These are phyloP conservation scores for Sardina pilchardus DNA, from an alignment of 2,113 vertebrate genomes.

Conservation along the genomic window DNA sequence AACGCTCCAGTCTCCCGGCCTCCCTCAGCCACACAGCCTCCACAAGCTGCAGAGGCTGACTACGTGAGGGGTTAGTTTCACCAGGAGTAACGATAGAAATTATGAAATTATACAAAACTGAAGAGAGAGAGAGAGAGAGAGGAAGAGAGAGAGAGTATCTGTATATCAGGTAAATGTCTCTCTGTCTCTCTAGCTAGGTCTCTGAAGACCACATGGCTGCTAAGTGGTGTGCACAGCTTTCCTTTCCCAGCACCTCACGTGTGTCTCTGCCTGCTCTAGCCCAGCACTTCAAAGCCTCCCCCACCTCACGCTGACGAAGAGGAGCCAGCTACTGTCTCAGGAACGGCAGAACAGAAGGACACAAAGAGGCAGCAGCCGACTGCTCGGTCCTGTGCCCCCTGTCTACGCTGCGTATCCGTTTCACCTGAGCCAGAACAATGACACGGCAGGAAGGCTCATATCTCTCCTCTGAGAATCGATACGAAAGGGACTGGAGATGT, in stretches of 20 bases:
- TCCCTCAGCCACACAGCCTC: not conserved
- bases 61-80: not conserved
- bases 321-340: constrained; percentile 60
- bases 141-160: no score
- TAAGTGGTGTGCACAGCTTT: not conserved
- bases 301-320: not conserved
- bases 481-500: not conserved
- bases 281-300: not conserved
- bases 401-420: constrained; percentile 56
- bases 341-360: constrained; percentile 35
- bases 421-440: constrained; percentile 68
- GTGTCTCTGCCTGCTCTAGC: no score
- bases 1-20: constrained; percentile 28
- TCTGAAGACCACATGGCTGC: not conserved
- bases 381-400: constrained; percentile 14
- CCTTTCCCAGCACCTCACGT: not conserved
- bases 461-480: constrained; percentile 48
- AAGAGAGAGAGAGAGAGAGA: no score
- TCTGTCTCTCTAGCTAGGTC: not conserved
- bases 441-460: constrained; percentile 59
- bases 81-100: not conserved
- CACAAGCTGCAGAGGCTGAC: not conserved
- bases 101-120: no score
- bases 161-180: not conserved
- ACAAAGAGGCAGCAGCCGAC: not conserved